Conservation (phyloP, 2,888 invertebrate genomes). For the Opisthograptis luteolata region DNA sequence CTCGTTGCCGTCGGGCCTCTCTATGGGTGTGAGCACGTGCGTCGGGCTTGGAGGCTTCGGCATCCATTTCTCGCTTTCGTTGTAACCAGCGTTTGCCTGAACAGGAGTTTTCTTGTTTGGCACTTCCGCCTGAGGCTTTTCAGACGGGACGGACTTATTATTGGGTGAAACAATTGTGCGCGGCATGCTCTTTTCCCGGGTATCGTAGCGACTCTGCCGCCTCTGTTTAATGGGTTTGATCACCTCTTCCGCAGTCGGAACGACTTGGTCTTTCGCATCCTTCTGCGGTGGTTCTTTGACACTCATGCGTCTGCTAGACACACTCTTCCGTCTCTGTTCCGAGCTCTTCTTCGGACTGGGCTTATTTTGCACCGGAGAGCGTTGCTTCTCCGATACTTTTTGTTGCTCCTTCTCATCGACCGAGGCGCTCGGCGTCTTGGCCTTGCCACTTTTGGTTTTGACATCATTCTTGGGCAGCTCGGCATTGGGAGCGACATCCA, state of each 20-base stretch:
- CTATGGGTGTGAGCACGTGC: constrained; percentile 68
- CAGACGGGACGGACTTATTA: constrained; percentile 46
- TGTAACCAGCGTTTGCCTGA: constrained; percentile 53
- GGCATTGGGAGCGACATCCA: constrained; percentile 42
- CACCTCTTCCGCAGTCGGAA: constrained; percentile 41
- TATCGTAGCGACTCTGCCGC: constrained; percentile 32
- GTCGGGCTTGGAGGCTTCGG: constrained; percentile 71
- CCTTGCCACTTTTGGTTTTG: constrained; percentile 45
- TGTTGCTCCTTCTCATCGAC: constrained; percentile 47
- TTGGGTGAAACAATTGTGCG: constrained; percentile 47
- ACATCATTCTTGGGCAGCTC: constrained; percentile 53
- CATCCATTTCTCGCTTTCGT: constrained; percentile 69
- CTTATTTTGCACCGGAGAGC: constrained; percentile 38
- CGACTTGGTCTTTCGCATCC: constrained; percentile 30
- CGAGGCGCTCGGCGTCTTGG: constrained; percentile 53
- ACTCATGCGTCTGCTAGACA: constrained; percentile 45
- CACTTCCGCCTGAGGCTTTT: constrained; percentile 42
- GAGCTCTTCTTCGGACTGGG: constrained; percentile 58
- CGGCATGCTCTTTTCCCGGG: constrained; percentile 14
- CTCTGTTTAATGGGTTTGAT: constrained; percentile 35
- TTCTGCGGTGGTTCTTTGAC: constrained; percentile 47
- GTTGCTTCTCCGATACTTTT: constrained; percentile 41
- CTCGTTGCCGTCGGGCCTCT: constrained; percentile 70
- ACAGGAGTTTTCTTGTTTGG: constrained; percentile 55
- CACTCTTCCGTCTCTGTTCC: constrained; percentile 56